phyloP scores from a whole-genome alignment of 2,888 invertebrate species.

The Ornithoptera alexandrae region DNA sequence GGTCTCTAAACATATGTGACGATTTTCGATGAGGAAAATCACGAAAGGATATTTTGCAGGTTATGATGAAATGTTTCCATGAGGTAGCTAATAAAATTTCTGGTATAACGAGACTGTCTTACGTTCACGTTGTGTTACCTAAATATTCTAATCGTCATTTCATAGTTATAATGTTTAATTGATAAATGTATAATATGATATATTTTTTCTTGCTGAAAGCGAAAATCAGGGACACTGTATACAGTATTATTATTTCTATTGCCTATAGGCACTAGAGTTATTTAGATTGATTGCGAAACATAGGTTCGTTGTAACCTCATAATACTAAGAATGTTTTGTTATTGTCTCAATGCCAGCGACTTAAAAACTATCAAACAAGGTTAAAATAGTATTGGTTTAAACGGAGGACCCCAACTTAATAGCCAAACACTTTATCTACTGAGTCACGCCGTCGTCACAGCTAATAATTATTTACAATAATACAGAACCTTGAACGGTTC shows the following conservation, averaged over 20 bases:
- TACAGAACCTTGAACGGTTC: background rate
- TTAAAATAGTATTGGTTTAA: background rate
- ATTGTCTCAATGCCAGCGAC: background rate
- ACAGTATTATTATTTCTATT: background rate
- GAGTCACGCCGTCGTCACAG: background rate
- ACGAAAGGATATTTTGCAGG: background rate
- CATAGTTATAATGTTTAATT: too few species aligned
- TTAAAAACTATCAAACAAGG: background rate
- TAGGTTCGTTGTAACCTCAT: background rate
- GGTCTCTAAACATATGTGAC: background rate
- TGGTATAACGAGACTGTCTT: too few species aligned
- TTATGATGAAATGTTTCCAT: background rate
- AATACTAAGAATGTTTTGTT: background rate
- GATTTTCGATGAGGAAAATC: background rate
- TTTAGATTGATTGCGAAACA: background rate
- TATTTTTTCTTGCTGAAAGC: background rate
- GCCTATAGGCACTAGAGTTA: background rate
- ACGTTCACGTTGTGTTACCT: too few species aligned
- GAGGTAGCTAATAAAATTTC: too few species aligned
- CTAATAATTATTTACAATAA: background rate
- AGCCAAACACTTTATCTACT: background rate
- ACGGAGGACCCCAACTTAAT: slow-evolving; percentile 1
- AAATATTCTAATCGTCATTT: too few species aligned
- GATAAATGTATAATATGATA: too few species aligned
- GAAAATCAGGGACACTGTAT: background rate